Conservation (phyloP, 2,113 vertebrate species). For the Noturus placidus region DNA sequence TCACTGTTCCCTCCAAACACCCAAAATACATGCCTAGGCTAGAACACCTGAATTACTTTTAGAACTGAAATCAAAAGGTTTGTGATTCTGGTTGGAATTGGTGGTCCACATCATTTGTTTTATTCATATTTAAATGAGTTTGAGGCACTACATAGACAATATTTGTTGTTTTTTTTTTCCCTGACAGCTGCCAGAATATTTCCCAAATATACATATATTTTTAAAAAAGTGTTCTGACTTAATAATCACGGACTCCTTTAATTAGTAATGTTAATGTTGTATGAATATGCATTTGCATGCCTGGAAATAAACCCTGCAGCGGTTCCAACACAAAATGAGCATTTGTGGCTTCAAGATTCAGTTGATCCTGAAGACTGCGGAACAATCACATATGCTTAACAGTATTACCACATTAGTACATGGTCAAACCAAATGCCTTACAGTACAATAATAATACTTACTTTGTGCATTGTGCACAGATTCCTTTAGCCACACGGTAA, state of each 20-base stretch:
- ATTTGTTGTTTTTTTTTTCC: not conserved
- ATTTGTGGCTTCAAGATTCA: not conserved
- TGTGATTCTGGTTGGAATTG: not conserved
- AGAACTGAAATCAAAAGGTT: not conserved
- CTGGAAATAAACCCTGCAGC: not conserved
- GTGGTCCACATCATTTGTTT: not conserved
- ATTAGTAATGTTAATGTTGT: not conserved
- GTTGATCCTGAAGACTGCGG: not conserved
- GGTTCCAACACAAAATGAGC: not conserved
- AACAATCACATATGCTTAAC: not conserved
- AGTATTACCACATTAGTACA: not conserved
- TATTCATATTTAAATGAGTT: not conserved
- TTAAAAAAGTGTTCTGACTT: not conserved
- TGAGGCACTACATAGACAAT: not conserved
- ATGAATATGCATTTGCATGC: not conserved
- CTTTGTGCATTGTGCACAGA: slow-evolving; percentile 61
- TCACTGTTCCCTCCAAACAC: not conserved
- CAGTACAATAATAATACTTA: slow-evolving; percentile 54
- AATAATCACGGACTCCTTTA: not conserved
- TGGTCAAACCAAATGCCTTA: not conserved
- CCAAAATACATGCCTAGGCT: not conserved
- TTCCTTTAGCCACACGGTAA: slow-evolving; percentile 38
- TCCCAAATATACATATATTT: not conserved
- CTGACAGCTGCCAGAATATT: not conserved
- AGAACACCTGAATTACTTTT: not conserved